These are phyloP conservation scores for Nezara viridula DNA, from an alignment of 2,888 invertebrate species.

Conservation along the genomic window DNA sequence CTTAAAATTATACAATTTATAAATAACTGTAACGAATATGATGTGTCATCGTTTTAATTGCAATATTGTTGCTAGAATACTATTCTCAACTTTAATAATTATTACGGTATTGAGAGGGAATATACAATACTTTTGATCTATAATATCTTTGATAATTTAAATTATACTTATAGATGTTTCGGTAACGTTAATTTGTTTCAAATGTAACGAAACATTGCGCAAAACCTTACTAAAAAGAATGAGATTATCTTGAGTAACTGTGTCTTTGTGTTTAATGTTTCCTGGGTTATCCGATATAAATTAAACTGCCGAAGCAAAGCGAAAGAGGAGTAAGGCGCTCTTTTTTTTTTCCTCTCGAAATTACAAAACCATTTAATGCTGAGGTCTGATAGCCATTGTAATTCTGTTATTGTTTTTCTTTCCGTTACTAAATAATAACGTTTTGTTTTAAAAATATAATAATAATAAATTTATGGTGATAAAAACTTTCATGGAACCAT, in stretches of 20 bases:
- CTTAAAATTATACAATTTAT: too few relatives aligned
- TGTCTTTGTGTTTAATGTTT: neutral
- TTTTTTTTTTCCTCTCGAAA: neutral
- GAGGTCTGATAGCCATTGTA: neutral
- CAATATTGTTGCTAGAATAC: too few relatives aligned
- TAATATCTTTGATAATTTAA: too few relatives aligned
- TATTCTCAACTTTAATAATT: too few relatives aligned
- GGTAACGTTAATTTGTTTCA: neutral
- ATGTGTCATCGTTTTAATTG: too few relatives aligned
- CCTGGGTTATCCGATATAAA: slow-evolving; percentile 16
- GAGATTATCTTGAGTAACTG: neutral
- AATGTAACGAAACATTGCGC: neutral
- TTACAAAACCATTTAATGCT: neutral
- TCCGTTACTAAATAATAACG: neutral
- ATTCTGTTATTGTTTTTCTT: neutral
- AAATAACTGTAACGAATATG: too few relatives aligned
- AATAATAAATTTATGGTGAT: too few relatives aligned
- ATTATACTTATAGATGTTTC: neutral
- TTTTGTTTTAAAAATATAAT: neutral
- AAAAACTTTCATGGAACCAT: too few relatives aligned
- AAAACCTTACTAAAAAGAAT: neutral
- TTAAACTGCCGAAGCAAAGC: slow-evolving; percentile 5
- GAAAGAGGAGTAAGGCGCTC: neutral
- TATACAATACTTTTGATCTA: neutral
- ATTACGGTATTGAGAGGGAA: neutral